Evolutionary conservation across 1,140 invertebrate genomes (phyloP).

Genomic region (Saccostrea cuccullata): DNA sequence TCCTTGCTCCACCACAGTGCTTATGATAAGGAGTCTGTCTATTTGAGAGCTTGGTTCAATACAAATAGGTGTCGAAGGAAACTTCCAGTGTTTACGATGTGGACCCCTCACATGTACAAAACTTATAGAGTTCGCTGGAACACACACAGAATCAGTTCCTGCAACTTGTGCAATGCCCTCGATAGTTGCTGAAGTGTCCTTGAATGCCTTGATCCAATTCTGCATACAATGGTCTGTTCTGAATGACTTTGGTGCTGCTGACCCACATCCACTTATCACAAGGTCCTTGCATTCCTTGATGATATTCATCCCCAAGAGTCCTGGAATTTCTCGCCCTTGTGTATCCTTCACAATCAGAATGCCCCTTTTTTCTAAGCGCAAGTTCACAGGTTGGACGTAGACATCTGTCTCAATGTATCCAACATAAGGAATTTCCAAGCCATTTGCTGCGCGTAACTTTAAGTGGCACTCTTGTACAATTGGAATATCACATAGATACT

Average conservation of each 20-base stretch:
- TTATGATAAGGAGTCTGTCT: constrained; percentile 15
- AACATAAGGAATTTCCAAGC: constrained; percentile 50
- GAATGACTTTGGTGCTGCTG: constrained; percentile 25
- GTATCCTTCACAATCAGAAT: constrained; percentile 40
- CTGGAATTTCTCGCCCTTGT: constrained; percentile 8
- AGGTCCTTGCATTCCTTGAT: constrained; percentile 22
- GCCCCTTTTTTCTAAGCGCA: constrained; percentile 2
- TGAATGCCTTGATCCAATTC: constrained; percentile 35
- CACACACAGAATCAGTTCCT: background rate
- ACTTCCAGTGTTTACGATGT: background rate
- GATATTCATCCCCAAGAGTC: constrained; percentile 31
- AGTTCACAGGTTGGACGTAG: background rate
- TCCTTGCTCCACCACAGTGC: background rate
- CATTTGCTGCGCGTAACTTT: constrained; percentile 47
- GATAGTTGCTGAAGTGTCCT: constrained; percentile 2
- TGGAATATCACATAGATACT: constrained; percentile 3
- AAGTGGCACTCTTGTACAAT: constrained; percentile 18
- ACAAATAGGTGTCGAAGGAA: constrained; percentile 21
- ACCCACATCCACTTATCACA: constrained; percentile 16
- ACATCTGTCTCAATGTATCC: constrained; percentile 50
- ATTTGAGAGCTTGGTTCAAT: constrained; percentile 33
- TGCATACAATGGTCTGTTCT: constrained; percentile 19
- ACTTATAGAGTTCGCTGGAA: constrained; percentile 13
- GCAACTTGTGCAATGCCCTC: constrained; percentile 40
- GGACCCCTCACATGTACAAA: constrained; percentile 38